phyloP scores from a whole-genome alignment of 2,888 invertebrate genomes.

The Limulus polyphemus region DNA sequence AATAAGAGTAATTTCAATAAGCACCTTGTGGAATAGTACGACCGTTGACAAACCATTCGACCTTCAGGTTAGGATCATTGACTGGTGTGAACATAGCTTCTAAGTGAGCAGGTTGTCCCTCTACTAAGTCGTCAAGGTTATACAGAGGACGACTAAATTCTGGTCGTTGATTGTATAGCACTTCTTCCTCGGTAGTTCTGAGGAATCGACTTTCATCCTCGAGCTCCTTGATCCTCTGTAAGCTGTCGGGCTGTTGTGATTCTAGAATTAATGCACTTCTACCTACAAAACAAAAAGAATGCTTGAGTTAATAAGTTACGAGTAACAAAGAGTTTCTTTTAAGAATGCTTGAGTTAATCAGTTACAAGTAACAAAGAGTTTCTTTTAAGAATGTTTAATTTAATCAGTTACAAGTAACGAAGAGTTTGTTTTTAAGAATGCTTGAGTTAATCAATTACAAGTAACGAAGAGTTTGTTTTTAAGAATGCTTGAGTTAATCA shows the following conservation, averaged over 20 bases:
- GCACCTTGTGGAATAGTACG: constrained; percentile 65
- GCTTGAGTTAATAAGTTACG: too few relatives aligned
- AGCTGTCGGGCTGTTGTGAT: constrained; percentile 36
- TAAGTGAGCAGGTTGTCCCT: constrained; percentile 76
- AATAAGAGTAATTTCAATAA: too few relatives aligned
- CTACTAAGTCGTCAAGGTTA: constrained; percentile 64
- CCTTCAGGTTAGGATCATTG: constrained; percentile 94
- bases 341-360: too few relatives aligned
- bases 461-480: too few relatives aligned
- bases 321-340: too few relatives aligned
- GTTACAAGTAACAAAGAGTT: too few relatives aligned
- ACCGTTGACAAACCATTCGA: constrained; percentile 96
- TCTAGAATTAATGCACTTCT: constrained; percentile 35
- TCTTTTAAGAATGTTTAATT: too few relatives aligned
- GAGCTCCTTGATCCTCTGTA: constrained; percentile 35
- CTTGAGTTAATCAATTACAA: too few relatives aligned
- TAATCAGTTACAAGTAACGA: too few relatives aligned
- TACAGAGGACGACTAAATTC: constrained; percentile 70
- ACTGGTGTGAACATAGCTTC: constrained; percentile 92
- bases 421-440: too few relatives aligned
- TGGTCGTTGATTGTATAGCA: constrained; percentile 66
- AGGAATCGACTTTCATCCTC: constrained; percentile 49
- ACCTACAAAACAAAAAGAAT: too few relatives aligned
- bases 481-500: too few relatives aligned
- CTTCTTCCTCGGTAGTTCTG: constrained; percentile 57